Evolutionary conservation across 2,113 vertebrate species (phyloP).

Genomic region (Lampris megalopsis): DNA sequence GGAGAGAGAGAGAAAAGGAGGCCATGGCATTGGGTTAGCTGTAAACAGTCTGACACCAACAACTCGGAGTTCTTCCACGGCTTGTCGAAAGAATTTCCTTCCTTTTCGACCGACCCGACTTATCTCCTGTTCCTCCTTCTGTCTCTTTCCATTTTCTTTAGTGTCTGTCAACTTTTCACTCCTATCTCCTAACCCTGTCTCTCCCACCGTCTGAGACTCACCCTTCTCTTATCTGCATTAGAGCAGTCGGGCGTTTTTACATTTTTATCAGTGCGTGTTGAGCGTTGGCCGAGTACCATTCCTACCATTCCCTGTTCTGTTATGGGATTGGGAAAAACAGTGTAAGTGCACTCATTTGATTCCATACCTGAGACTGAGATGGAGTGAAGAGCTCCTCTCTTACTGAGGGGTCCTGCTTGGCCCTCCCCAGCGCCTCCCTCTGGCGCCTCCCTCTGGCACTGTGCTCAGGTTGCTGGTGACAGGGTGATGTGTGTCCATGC

Average conservation of each 20-base stretch:
- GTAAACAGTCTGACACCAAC: no score
- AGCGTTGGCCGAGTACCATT: no score
- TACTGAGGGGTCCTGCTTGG: slow-evolving; percentile 47
- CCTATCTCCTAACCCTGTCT: background rate
- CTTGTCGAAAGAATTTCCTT: slow-evolving; percentile 19
- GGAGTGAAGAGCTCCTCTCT: slow-evolving; percentile 22
- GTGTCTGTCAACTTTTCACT: background rate
- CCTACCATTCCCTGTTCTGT: no score
- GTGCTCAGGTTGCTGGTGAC: slow-evolving; percentile 43
- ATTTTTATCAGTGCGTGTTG: background rate
- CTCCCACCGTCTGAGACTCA: background rate
- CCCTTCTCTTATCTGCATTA: background rate
- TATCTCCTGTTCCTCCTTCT: background rate
- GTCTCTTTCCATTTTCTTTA: background rate
- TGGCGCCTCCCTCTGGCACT: slow-evolving; percentile 13
- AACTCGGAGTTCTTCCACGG: slow-evolving; percentile 1
- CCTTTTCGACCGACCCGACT: slow-evolving; percentile 5
- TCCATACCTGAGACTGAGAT: background rate
- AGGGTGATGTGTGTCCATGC: slow-evolving; percentile 65
- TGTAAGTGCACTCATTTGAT: no score
- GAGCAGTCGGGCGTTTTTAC: background rate
- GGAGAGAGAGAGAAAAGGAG: background rate
- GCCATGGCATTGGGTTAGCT: slow-evolving; percentile 18
- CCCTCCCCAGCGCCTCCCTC: slow-evolving; percentile 19
- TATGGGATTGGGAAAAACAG: no score